These are phyloP conservation scores for Macrotus californicus DNA, from an alignment of 2,113 vertebrate genomes.

Conservation along the genomic window DNA sequence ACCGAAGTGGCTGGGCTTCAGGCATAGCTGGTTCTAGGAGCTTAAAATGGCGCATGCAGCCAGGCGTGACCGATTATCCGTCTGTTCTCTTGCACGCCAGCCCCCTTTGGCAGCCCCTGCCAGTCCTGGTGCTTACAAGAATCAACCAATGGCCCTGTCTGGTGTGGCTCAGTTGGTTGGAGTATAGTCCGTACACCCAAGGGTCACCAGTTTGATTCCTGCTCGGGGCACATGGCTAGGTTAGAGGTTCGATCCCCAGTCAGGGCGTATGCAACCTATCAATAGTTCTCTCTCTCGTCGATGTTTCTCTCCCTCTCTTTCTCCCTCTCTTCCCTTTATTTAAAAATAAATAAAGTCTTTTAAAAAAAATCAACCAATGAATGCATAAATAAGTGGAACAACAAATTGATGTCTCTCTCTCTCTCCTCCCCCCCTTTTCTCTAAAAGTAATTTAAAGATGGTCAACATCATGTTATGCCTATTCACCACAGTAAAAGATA, in stretches of 20 bases:
- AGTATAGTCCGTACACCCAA: background rate
- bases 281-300: too few species aligned
- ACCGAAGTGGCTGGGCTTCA: background rate
- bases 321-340: too few species aligned
- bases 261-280: too few species aligned
- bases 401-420: too few species aligned
- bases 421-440: too few species aligned
- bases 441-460: background rate
- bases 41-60: rapidly evolving
- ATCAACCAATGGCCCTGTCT: too few species aligned
- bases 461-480: background rate
- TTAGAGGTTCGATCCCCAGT: background rate
- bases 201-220: background rate
- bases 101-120: background rate
- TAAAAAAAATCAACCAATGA: too few species aligned
- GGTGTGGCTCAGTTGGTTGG: background rate
- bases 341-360: too few species aligned
- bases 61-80: background rate
- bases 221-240: background rate
- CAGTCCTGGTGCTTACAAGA: too few species aligned
- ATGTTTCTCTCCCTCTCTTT: too few species aligned
- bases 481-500: background rate
- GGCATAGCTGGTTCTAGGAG: background rate
- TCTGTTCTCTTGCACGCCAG: rapidly evolving
- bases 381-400: too few species aligned